phyloP scores from a whole-genome alignment of 2,888 invertebrate genomes.

The Eledona agricola region DNA sequence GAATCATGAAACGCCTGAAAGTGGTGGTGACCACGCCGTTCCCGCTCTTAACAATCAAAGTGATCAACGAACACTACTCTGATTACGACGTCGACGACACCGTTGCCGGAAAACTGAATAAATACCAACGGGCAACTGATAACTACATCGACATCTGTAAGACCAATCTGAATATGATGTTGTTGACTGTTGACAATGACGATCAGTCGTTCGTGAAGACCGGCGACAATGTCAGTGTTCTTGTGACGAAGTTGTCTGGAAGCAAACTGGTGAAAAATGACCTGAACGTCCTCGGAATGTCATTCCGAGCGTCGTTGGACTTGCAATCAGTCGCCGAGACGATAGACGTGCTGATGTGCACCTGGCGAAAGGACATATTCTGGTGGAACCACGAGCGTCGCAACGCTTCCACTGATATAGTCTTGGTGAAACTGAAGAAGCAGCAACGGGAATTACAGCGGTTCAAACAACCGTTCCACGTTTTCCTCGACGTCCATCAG shows the following conservation, averaged over 20 bases:
- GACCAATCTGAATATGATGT: conserved; percentile 8
- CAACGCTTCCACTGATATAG: not conserved
- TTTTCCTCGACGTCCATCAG: too few species aligned
- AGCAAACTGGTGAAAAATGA: conserved; percentile 1
- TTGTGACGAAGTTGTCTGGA: conserved; percentile 3
- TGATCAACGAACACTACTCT: conserved; percentile 15
- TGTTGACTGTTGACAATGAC: conserved; percentile 7
- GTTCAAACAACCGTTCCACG: too few species aligned
- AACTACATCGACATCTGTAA: conserved; percentile 12
- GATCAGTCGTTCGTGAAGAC: conserved; percentile 3
- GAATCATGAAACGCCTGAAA: not conserved
- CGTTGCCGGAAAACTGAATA: conserved; percentile 4
- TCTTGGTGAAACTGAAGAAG: too few species aligned
- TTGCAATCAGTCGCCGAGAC: conserved; percentile 1
- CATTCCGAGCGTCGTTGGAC: not conserved
- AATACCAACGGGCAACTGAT: conserved; percentile 4
- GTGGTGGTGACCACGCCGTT: conserved; percentile 12
- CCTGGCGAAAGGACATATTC: conserved; percentile 1
- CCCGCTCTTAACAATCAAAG: conserved; percentile 9
- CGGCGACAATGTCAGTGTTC: not conserved
- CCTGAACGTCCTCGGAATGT: not conserved
- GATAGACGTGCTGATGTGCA: conserved; percentile 3
- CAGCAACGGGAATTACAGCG: too few species aligned
- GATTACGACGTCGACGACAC: conserved; percentile 14
- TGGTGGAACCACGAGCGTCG: conserved; percentile 1